These are phyloP conservation scores for Microcebus lehilahytsara DNA, from an alignment of 2,113 vertebrate genomes.

Conservation along the genomic window DNA sequence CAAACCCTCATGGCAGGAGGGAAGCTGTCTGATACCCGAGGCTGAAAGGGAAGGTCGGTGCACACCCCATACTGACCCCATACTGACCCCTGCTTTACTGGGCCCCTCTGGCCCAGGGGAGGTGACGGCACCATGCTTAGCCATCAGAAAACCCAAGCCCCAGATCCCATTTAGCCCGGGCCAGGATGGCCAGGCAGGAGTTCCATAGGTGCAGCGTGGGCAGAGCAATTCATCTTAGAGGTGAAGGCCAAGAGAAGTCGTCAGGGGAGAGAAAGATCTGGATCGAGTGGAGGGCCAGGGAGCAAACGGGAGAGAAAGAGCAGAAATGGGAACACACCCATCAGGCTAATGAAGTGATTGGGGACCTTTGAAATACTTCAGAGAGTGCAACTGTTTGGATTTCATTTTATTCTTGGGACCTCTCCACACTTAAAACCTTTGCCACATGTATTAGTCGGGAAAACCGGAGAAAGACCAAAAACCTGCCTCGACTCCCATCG, in stretches of 20 bases:
- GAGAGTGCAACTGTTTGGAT: slow-evolving; percentile 74
- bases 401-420: slow-evolving; percentile 55
- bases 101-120: no score
- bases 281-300: background rate
- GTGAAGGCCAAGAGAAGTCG: background rate
- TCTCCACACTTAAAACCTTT: slow-evolving; percentile 2
- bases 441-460: background rate
- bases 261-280: background rate
- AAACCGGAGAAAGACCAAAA: background rate
- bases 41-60: background rate
- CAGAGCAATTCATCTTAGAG: background rate
- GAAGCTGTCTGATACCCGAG: background rate
- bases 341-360: slow-evolving; percentile 82
- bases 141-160: background rate
- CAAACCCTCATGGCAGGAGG: background rate
- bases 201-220: background rate
- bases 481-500: background rate
- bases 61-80: no score
- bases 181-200: background rate
- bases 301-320: slow-evolving; percentile 33
- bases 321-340: slow-evolving; percentile 77
- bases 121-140: background rate
- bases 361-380: slow-evolving; percentile 71
- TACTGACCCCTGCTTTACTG: background rate
- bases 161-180: background rate